These are phyloP conservation scores for Mythimna ferrago DNA, from an alignment of 2,888 invertebrate genomes.

Conservation along the genomic window DNA sequence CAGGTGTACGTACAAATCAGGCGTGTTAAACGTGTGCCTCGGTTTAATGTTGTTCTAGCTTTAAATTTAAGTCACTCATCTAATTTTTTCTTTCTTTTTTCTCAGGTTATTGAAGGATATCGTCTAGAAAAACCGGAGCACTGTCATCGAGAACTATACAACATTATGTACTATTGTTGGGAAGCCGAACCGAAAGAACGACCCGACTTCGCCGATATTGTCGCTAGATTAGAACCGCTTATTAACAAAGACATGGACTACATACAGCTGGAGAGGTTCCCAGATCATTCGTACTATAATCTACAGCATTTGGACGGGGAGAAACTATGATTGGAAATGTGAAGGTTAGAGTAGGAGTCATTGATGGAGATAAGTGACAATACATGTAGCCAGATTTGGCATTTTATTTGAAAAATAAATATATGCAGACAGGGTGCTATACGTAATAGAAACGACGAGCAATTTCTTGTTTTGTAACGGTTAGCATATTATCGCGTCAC, in stretches of 20 bases:
- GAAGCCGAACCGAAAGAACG: conserved; percentile 95
- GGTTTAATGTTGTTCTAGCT: no score
- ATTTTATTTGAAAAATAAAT: not conserved
- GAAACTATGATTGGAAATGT: conserved; percentile 85
- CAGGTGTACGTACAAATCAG: no score
- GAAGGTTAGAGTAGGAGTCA: not conserved
- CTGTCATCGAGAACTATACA: conserved; percentile 97
- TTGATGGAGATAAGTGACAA: not conserved
- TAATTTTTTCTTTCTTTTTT: conserved; percentile 35
- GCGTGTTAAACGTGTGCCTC: no score
- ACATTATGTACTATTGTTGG: conserved; percentile 99
- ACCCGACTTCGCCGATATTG: conserved; percentile 96
- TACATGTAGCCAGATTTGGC: not conserved
- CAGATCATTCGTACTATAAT: conserved; percentile 98
- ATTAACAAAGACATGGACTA: conserved; percentile 98
- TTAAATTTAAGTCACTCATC: no score
- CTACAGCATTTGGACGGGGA: conserved; percentile 96
- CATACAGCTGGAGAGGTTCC: conserved; percentile 97
- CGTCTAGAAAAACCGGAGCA: conserved; percentile 98
- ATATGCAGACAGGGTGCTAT: not conserved
- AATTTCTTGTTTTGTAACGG: not conserved
- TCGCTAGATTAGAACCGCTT: conserved; percentile 95
- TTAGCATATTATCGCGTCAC: not conserved
- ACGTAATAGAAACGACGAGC: not conserved
- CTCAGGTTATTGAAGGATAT: conserved; percentile 96